Evolutionary conservation across 37 sponge, comb jelly and placozoan genomes (phyloP), one percentile per base, ranked within the genome.

Genomic region (Beroe forskalii): DNA sequence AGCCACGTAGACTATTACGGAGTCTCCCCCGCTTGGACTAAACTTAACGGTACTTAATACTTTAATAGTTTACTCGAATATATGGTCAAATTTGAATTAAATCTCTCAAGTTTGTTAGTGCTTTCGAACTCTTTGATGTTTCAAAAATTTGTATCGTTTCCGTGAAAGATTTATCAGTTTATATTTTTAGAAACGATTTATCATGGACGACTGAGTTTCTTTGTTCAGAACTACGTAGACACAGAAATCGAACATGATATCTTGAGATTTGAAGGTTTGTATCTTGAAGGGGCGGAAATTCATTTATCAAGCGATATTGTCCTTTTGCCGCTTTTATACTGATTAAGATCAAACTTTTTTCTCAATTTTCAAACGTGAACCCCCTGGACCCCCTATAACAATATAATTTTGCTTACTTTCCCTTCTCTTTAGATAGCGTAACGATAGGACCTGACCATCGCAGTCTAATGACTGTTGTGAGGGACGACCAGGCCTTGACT

Each of bases 391-490:
- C n/a, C n/a, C n/a, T n/a, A n/a, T n/a, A n/a, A n/a, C n/a, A n/a
- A 55, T 20, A 55, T 55, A 55, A 20, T 55, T 55, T 17, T 55
- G 60, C 60, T 55, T 20, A 55, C 17, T n/a, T n/a, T n/a, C n/a
- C n/a, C n/a, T n/a, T n/a, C 66, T 27, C 28, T 22, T 22, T 37
- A 69, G 72, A 32, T 69, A 69, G 32, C 38, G 32, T 69, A 20
- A 36, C 72, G 38, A 3, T 69, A 2, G 17, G 38, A 69, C 19
- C 38, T 14, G 72, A 69, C 4, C 33, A 69, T 17, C 36, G 38
- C 38, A 69, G 72, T 69, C 1, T 69, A 9, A 69, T 69, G 72
- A 32, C 72, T 36, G 72, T 69, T 3, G 72, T 69, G 38, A 31
- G 72, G 38, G 32, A 69, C 38, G 19, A 36, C 38, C 4, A 35